phyloP scores from a whole-genome alignment of 2,888 invertebrate genomes.

The Synanthedon andrenaeformis region DNA sequence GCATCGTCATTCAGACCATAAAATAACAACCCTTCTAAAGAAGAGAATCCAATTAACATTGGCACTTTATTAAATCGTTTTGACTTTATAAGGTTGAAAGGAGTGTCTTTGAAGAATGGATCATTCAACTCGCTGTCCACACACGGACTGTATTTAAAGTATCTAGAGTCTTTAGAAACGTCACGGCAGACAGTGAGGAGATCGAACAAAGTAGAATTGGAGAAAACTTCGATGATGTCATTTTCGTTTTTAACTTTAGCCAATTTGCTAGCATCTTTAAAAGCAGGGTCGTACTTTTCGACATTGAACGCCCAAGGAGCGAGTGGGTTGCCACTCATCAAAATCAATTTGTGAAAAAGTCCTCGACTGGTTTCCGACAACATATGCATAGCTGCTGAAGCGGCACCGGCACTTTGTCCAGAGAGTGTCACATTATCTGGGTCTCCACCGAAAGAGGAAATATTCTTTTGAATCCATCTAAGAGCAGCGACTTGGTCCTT shows the following conservation, averaged over 20 bases:
- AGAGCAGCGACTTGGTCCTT: slow-evolving; percentile 56
- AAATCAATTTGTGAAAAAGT: slow-evolving; percentile 50
- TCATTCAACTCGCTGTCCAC: slow-evolving; percentile 35
- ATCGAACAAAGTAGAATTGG: slow-evolving; percentile 24
- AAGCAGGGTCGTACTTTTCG: slow-evolving; percentile 28
- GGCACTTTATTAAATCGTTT: slow-evolving; percentile 48
- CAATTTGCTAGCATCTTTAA: slow-evolving; percentile 41
- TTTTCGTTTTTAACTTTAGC: slow-evolving; percentile 17
- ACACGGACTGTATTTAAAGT: slow-evolving; percentile 55
- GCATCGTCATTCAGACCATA: slow-evolving; percentile 34
- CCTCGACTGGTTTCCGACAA: slow-evolving; percentile 39
- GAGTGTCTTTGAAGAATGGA: slow-evolving; percentile 46
- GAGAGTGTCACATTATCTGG: slow-evolving; percentile 54
- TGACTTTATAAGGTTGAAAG: slow-evolving; percentile 40
- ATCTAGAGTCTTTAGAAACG: slow-evolving; percentile 35
- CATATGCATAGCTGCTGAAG: slow-evolving; percentile 47
- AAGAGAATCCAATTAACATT: slow-evolving; percentile 38
- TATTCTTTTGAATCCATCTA: slow-evolving; percentile 50
- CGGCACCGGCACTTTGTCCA: slow-evolving; percentile 56
- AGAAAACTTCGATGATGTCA: slow-evolving; percentile 33
- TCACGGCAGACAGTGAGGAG: slow-evolving; percentile 32
- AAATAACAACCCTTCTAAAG: slow-evolving; percentile 47
- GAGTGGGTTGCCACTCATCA: slow-evolving; percentile 46
- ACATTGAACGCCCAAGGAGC: slow-evolving; percentile 52
- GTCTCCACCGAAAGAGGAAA: slow-evolving; percentile 52